phyloP scores from a whole-genome alignment of 2,113 vertebrate genomes.

The Protomyctophum bolini region DNA sequence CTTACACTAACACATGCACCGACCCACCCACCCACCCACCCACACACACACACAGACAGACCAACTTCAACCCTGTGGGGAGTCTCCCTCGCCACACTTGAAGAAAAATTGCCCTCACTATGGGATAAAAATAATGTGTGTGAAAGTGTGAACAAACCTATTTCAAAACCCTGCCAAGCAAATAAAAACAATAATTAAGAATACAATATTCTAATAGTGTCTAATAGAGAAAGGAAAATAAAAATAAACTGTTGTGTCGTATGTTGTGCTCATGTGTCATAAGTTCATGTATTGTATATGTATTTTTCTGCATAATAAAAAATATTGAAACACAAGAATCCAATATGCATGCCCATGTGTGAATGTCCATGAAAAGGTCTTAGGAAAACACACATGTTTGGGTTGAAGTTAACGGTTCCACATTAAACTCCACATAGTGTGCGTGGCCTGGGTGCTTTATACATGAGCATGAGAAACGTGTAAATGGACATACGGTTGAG shows the following conservation, averaged over 20 bases:
- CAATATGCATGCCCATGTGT: neutral
- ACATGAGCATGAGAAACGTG: neutral
- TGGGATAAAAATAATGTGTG: neutral
- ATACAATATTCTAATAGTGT: no score
- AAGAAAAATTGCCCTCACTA: neutral
- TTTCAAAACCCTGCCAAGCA: neutral
- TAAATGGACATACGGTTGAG: neutral
- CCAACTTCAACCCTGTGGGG: neutral
- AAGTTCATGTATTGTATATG: no score
- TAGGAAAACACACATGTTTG: neutral
- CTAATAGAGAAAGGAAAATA: no score
- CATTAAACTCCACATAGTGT: conserved; percentile 2
- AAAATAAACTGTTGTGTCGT: no score
- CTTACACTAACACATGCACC: neutral
- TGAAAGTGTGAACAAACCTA: neutral
- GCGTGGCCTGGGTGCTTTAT: neutral
- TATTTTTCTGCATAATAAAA: no score
- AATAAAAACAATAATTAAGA: neutral
- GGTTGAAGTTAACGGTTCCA: neutral
- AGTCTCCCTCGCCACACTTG: neutral
- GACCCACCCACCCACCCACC: neutral
- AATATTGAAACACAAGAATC: no score
- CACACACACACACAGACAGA: neutral
- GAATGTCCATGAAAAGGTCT: neutral
- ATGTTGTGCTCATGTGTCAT: no score